phyloP scores from a whole-genome alignment of 2,797 vertebrate genomes.

The Rhyacichthys aspro region DNA sequence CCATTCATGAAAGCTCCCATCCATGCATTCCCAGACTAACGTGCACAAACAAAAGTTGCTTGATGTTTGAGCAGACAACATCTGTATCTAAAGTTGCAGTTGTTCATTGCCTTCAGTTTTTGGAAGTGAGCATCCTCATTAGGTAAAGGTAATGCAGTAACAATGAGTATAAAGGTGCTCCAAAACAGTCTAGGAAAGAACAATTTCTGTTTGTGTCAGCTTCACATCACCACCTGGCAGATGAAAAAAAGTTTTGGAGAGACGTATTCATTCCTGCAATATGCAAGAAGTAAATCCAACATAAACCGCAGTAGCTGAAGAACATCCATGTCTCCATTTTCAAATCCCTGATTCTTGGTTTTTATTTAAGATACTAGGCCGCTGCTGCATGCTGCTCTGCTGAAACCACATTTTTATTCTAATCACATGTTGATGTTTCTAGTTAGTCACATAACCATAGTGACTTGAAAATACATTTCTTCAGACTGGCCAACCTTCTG shows the following conservation, averaged over 20 bases:
- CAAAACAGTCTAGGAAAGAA: too few relatives aligned
- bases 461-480: not conserved
- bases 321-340: too few relatives aligned
- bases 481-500: not conserved
- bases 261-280: too few relatives aligned
- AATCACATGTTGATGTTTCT: not conserved
- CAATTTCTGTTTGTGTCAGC: too few relatives aligned
- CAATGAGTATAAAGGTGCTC: slow-evolving; percentile 9
- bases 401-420: not conserved
- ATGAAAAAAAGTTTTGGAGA: too few relatives aligned
- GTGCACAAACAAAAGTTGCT: not conserved
- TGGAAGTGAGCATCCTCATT: slow-evolving; percentile 22
- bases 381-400: not conserved
- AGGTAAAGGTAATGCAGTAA: not conserved
- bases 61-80: slow-evolving; percentile 10
- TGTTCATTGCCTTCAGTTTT: slow-evolving; percentile 22
- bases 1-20: slow-evolving; percentile 6
- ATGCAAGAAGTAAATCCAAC: too few relatives aligned
- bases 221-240: too few relatives aligned
- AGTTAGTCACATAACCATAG: not conserved
- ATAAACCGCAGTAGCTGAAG: too few relatives aligned
- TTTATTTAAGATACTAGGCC: too few relatives aligned
- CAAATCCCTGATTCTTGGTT: too few relatives aligned
- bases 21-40: not conserved
- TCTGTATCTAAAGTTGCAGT: slow-evolving; percentile 11